Percentiles rank a stretch among this genome's conserved stretches.
phyloP scores from a whole-genome alignment of 2,888 invertebrate genomes.

The Lypha dubia region DNA sequence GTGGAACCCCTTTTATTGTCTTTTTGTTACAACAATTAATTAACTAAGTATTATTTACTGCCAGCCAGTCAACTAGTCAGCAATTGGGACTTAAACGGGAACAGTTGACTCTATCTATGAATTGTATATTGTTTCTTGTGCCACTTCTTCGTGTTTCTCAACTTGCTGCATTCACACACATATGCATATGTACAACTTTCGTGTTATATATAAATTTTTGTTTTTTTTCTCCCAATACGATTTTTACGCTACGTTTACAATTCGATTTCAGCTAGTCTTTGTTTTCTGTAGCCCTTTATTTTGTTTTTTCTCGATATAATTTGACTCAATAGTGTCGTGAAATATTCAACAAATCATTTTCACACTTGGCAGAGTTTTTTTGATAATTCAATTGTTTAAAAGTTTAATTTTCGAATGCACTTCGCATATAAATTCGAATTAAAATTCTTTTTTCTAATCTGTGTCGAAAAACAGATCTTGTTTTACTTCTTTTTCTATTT shows the following conservation, averaged over 20 bases:
- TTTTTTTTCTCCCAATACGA: constrained; percentile 47
- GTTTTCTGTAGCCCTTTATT: constrained; percentile 59
- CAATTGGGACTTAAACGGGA: constrained; percentile 62
- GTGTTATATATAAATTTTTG: constrained; percentile 21
- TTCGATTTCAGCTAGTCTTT: constrained; percentile 54
- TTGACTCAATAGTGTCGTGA: not conserved
- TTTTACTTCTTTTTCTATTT: constrained; percentile 69
- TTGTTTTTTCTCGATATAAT: constrained; percentile 15
- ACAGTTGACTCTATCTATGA: constrained; percentile 46
- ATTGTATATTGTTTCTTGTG: constrained; percentile 61
- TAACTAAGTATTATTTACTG: constrained; percentile 32
- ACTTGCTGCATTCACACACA: constrained; percentile 68
- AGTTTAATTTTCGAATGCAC: constrained; percentile 35
- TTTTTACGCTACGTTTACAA: constrained; percentile 70
- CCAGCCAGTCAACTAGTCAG: constrained; percentile 43
- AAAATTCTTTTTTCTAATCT: constrained; percentile 67
- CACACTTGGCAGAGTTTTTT: constrained; percentile 22
- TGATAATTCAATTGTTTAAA: constrained; percentile 36
- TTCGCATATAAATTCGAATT: constrained; percentile 66
- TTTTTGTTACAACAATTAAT: constrained; percentile 21
- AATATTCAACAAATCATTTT: constrained; percentile 24
- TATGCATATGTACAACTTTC: constrained; percentile 28
- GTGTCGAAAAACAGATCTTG: constrained; percentile 70
- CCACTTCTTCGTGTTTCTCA: constrained; percentile 68
- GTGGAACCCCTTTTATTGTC: constrained; percentile 55